Conservation (phyloP, 2,888 invertebrate genomes). For the Cerastis leucographa region DNA sequence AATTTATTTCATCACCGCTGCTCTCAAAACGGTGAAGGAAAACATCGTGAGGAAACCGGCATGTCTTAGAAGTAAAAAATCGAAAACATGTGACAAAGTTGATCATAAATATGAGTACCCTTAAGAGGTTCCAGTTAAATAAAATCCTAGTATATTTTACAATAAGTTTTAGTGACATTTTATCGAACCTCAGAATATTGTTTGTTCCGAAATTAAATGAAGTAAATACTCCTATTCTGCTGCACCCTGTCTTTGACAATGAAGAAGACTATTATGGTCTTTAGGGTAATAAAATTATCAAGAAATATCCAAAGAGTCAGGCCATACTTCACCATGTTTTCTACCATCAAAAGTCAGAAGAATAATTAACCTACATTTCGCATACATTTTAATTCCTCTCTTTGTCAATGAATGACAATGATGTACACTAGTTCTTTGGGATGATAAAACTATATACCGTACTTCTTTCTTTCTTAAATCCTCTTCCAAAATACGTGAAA, state of each 20-base stretch:
- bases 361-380: neutral
- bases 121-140: neutral
- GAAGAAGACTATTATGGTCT: neutral
- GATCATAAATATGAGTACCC: neutral
- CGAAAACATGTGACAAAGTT: no score
- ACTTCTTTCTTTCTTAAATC: neutral
- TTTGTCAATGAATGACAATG: no score
- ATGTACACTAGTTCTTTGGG: no score
- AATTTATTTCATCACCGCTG: no score
- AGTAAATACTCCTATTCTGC: neutral
- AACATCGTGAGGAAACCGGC: no score
- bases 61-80: no score
- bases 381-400: neutral
- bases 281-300: neutral
- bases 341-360: neutral
- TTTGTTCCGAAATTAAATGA: no score
- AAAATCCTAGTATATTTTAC: neutral
- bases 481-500: neutral
- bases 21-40: no score
- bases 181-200: neutral
- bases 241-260: neutral
- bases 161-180: neutral
- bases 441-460: no score
- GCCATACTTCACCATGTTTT: neutral
- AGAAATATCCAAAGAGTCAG: neutral